Evolutionary conservation across 2,797 vertebrate species (phyloP).

Genomic region (Setipinna tenuifilis): DNA sequence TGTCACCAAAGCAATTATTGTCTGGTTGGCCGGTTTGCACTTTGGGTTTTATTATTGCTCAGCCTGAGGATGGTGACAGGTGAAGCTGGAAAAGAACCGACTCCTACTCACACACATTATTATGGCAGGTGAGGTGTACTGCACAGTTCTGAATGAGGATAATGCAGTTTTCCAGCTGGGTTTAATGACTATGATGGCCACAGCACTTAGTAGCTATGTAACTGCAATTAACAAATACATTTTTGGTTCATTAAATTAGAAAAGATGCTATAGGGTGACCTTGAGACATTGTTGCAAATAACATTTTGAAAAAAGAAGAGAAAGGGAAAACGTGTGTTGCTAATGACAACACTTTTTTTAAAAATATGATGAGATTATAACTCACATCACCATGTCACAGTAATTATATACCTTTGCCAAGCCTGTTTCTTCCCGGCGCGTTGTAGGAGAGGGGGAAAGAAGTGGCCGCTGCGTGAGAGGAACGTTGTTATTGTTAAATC

Average conservation of each 20-base stretch:
- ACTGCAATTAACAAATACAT: not conserved
- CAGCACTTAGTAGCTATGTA: not conserved
- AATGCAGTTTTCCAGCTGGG: not conserved
- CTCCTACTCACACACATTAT: not conserved
- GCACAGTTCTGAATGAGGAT: not conserved
- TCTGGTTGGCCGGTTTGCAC: not conserved
- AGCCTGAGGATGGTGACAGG: not conserved
- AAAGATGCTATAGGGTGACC: not conserved
- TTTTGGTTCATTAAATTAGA: not conserved
- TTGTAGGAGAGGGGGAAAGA: not conserved
- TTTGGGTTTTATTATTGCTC: not conserved
- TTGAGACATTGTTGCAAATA: not conserved
- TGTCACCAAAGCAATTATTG: not conserved
- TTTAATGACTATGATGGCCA: not conserved
- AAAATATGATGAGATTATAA: not conserved
- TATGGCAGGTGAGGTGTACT: not conserved
- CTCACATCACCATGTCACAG: conserved; percentile 67
- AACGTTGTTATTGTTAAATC: not conserved
- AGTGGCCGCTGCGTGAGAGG: not conserved
- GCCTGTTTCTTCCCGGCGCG: not conserved
- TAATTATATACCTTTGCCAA: conserved; percentile 66
- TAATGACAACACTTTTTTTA: not conserved
- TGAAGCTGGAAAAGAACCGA: not conserved
- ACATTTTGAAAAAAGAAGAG: not conserved
- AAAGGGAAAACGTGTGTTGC: not conserved